Evolutionary conservation across 2,113 vertebrate species (phyloP), one percentile per base, ranked within the genome.

Genomic region (Gnathonemus longibarbis): DNA sequence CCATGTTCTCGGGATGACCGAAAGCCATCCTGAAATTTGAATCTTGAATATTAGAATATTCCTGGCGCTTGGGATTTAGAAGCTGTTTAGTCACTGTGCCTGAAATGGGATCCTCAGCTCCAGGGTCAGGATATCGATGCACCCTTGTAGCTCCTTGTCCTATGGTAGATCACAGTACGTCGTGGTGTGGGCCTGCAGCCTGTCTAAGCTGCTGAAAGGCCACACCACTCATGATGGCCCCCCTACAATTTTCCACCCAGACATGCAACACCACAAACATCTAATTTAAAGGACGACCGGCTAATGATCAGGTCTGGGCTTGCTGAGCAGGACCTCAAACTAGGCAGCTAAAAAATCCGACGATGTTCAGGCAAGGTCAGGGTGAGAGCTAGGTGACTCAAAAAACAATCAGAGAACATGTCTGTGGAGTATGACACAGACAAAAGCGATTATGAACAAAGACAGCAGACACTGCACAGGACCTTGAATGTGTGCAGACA

Each of bases 241-340:
- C 77, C 45, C 77, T 83, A 39, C 77, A 39, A 39, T 83, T 50
- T 86, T 86, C 48, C 84, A 86, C n/a, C 84, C 84, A 86, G 46
- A 86, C 24, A 50, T 31, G n/a, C 48, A 31, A 19, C 11, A 10
- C 48, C 9, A 86, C n/a, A 50, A 86, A 48, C n/a, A 27, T 48
- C 48, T 86, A 86, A 86, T 52, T 86, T 86, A 24, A 49, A 50
- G 46, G n/a, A 52, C 3, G 13, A 48, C 48, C 5, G 17, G 77
- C 3, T 86, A 49, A 86, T 86, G 84, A 50, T 48, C 4, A 24
- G 42, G 39, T 5, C 46, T 86, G 42, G 24, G 3, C 10, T 83
- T 45, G 35, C 77, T 42, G 77, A 39, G 42, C 7, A 83, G 42
- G 35, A 42, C 77, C 2, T 83, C 5, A 83, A 83, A 42, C 42